Conservation (phyloP, 2,888 invertebrate genomes). For the Hirudinaria manillensis region DNA sequence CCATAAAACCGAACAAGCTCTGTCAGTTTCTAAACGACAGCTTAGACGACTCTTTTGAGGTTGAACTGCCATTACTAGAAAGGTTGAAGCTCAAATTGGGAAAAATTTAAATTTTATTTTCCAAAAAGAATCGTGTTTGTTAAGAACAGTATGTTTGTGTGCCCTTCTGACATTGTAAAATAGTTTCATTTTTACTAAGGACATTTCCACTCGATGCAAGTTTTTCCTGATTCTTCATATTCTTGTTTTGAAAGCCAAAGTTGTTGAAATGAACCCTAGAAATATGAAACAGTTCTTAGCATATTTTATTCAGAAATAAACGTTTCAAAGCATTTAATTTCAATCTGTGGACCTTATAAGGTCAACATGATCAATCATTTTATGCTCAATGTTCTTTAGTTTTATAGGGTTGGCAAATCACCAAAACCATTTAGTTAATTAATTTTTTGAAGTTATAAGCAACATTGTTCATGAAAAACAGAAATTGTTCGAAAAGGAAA, state of each 20-base stretch:
- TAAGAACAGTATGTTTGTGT: not conserved
- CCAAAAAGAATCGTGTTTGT: too few relatives aligned
- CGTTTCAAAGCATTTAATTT: too few relatives aligned
- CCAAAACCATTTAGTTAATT: too few relatives aligned
- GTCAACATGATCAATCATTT: too few relatives aligned
- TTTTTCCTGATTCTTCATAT: slow-evolving; percentile 93
- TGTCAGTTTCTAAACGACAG: not conserved
- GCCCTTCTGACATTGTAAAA: not conserved
- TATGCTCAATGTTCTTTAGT: too few relatives aligned
- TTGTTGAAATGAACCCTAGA: slow-evolving; percentile 89
- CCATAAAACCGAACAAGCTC: not conserved
- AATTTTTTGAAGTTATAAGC: too few relatives aligned
- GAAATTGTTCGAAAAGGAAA: too few relatives aligned
- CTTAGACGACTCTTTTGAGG: not conserved
- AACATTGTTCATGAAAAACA: too few relatives aligned
- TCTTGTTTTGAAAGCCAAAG: slow-evolving; percentile 99
- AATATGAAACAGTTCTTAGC: slow-evolving; percentile 29
- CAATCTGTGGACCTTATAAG: too few relatives aligned
- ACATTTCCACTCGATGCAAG: slow-evolving; percentile 88
- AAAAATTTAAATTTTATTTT: too few relatives aligned
- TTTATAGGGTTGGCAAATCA: too few relatives aligned
- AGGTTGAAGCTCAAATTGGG: slow-evolving; percentile 2
- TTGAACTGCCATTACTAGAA: slow-evolving; percentile 1
- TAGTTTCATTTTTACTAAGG: slow-evolving; percentile 49
- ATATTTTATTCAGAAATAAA: too few relatives aligned